Evolutionary conservation across 1,140 invertebrate genomes (phyloP).

Genomic region (Drosophila kikkawai): DNA sequence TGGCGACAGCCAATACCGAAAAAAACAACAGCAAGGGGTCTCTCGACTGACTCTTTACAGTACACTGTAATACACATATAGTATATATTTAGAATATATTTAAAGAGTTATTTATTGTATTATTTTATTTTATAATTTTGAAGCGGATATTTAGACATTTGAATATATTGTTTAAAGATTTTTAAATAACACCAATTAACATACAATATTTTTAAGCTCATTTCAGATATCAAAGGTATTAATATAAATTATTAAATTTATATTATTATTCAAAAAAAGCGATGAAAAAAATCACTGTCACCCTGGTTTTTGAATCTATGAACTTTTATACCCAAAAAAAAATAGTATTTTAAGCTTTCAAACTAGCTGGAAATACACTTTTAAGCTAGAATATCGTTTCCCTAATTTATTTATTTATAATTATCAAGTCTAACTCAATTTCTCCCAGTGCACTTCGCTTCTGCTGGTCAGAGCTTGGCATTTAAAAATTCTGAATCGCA

Average conservation of each 20-base stretch:
- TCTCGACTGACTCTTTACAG: slow-evolving; percentile 19
- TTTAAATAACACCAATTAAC: too few relatives aligned
- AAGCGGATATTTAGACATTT: too few relatives aligned
- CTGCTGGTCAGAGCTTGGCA: slow-evolving; percentile 69
- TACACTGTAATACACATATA: background rate
- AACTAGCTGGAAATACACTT: background rate
- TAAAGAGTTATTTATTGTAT: background rate
- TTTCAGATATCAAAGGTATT: too few relatives aligned
- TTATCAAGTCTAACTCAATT: background rate
- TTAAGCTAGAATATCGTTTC: background rate
- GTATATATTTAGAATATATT: too few relatives aligned
- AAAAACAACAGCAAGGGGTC: slow-evolving; percentile 41
- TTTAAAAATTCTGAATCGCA: slow-evolving; percentile 83
- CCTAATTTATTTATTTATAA: background rate
- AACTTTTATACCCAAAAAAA: background rate
- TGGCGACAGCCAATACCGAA: slow-evolving; percentile 48
- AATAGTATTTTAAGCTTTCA: background rate
- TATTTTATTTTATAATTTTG: background rate
- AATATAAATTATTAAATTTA: background rate
- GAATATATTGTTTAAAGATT: too few relatives aligned
- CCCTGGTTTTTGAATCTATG: background rate
- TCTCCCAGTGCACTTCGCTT: slow-evolving; percentile 21
- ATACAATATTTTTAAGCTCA: too few relatives aligned
- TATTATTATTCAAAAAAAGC: background rate
- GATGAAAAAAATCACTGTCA: background rate